A percentile compares a stretch with the other conserved stretches of the same genome.
Conservation (phyloP, 1,140 invertebrate genomes). For the Hetaerina americana region DNA sequence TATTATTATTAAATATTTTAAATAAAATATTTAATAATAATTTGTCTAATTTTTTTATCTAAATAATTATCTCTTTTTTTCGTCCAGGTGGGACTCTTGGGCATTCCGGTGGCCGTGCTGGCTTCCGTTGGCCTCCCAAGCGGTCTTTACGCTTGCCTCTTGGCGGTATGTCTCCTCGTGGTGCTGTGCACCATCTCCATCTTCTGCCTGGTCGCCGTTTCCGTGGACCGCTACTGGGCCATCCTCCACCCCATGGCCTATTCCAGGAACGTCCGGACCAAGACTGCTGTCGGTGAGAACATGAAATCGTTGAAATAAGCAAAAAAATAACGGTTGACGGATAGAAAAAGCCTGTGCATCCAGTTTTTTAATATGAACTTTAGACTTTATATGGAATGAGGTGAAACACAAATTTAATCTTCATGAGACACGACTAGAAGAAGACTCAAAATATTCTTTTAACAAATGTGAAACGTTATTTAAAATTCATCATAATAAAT, state of each 20-base stretch:
- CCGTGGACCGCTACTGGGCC: slow-evolving; percentile 83
- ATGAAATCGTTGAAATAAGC: too few relatives aligned
- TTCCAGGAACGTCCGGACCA: slow-evolving; percentile 68
- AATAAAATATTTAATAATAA: background rate
- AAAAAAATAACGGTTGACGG: too few relatives aligned
- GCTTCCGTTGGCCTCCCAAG: slow-evolving; percentile 58
- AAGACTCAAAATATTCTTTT: too few relatives aligned
- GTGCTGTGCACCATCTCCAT: slow-evolving; percentile 86
- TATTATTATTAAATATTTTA: too few relatives aligned
- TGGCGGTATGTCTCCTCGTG: slow-evolving; percentile 73
- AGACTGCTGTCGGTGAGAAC: slow-evolving; percentile 72
- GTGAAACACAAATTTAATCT: too few relatives aligned
- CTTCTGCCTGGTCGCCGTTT: slow-evolving; percentile 79
- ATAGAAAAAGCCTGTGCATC: too few relatives aligned
- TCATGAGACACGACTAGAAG: too few relatives aligned
- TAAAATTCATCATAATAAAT: too few relatives aligned
- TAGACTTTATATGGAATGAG: too few relatives aligned
- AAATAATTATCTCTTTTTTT: background rate
- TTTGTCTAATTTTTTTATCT: background rate
- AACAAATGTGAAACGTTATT: too few relatives aligned
- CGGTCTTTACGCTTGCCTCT: slow-evolving; percentile 67
- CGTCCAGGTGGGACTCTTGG: slow-evolving; percentile 47
- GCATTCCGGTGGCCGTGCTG: slow-evolving; percentile 76
- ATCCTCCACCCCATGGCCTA: slow-evolving; percentile 83
- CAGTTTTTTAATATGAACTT: too few relatives aligned